phyloP scores from a whole-genome alignment of 2,113 vertebrate species.

The Chamaetylas fuelleborni region DNA sequence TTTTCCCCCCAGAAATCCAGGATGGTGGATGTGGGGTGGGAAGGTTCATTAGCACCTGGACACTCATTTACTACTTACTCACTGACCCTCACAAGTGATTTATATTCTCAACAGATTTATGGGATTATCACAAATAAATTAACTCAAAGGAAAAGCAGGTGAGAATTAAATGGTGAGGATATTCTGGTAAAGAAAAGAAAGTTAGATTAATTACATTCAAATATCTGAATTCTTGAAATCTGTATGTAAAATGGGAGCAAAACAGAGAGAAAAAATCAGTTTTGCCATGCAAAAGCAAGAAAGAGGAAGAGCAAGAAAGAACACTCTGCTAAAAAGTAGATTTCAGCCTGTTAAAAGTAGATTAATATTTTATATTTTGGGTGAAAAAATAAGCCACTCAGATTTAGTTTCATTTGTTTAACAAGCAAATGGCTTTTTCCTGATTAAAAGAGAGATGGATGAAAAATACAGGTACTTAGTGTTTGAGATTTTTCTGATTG shows the following conservation, averaged over 20 bases:
- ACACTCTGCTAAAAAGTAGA: not conserved
- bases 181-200: not conserved
- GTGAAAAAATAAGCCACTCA: not conserved
- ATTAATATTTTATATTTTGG: not conserved
- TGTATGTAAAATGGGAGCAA: not conserved
- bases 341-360: not conserved
- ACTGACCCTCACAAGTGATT: not conserved
- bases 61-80: not conserved
- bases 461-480: not conserved
- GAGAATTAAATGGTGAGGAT: not conserved
- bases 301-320: not conserved
- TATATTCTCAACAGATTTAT: not conserved
- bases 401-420: not conserved
- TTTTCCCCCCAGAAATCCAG: not conserved
- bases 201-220: not conserved
- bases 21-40: fast-evolving
- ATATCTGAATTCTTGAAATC: not conserved
- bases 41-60: not conserved
- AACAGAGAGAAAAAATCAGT: not conserved
- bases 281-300: not conserved
- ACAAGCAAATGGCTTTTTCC: not conserved
- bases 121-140: not conserved
- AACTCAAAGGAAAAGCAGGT: not conserved
- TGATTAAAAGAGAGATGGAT: not conserved
- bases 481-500: not conserved